Base-by-base conservation (phyloP, 1,140 invertebrate genomes). In the Bombus waltoni region DNA sequence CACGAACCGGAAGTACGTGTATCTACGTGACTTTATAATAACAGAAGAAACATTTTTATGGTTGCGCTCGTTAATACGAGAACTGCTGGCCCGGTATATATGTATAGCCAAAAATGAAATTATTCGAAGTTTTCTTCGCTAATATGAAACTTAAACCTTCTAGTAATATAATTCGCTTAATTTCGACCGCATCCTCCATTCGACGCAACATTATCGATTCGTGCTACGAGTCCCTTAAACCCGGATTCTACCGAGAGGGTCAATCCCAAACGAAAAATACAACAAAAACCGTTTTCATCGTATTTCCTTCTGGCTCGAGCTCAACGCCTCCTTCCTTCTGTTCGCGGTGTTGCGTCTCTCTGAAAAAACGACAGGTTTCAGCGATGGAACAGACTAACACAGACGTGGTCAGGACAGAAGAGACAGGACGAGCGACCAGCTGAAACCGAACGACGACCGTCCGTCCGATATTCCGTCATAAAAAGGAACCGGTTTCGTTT, bases 401-500 rank as follows among this genome's bases (percentile, higher is more conserved):
- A n/a, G 59, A 62, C 18, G 25, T 25, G 25, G 13, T 22, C 40
- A 44, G 80, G 47, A 73, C 42, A 35, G 62, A 13, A 57, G 62
- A 66, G 79, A 81, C 57, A 78, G 83, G n/a, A 72, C 47, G 38
- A 70, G 53, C 57, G 88, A 75, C 83, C n/a, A 81, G 79, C 77
- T 66, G 81, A 87, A 83, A 89, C 76, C 62, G 84, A 90, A 89
- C 84, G 76, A 83, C 80, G 74, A 71, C 53, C 81, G 77, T 85
- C 79, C 82, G 83, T 81, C 73, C 87, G 83, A 87, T 88, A 91
- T 87, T 81, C 85, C 75, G 81, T 90, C 89, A 90, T 90, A 90
- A 90, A 90, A 87, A 89, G 88, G 89, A 92, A 92, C 92, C 91
- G 91, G 91, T 93, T 93, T 87, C 85, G 86, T 87, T 53, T 88